Conservation (phyloP, 2,888 invertebrate genomes). For the Prosapia bicincta region DNA sequence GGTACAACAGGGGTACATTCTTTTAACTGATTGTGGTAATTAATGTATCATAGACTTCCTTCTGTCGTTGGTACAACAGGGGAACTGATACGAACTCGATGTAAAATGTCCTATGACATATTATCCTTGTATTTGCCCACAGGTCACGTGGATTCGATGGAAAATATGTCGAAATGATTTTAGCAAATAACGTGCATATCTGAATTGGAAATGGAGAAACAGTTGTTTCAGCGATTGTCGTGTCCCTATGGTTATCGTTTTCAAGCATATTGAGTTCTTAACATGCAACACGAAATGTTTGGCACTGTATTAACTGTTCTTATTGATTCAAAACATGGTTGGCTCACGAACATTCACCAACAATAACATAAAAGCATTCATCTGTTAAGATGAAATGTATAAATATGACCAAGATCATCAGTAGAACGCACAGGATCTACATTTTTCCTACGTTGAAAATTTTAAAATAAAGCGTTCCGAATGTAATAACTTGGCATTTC, state of each 20-base stretch:
- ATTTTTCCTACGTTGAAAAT: slow-evolving; percentile 29
- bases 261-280: background rate
- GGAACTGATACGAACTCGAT: no score
- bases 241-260: background rate
- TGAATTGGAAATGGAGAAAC: slow-evolving; percentile 7
- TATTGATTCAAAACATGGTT: slow-evolving; percentile 41
- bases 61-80: no score
- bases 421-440: slow-evolving; percentile 21
- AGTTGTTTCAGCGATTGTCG: slow-evolving; percentile 8
- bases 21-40: no score
- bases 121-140: slow-evolving; percentile 21
- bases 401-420: slow-evolving; percentile 37
- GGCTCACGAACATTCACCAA: slow-evolving; percentile 39
- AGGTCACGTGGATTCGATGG: slow-evolving; percentile 6
- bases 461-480: slow-evolving; percentile 33
- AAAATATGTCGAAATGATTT: background rate
- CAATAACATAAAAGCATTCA: slow-evolving; percentile 37
- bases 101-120: slow-evolving; percentile 37
- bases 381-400: slow-evolving; percentile 38
- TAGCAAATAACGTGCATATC: background rate
- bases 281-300: no score
- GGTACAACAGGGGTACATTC: no score
- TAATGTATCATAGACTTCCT: no score
- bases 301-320: no score
- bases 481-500: slow-evolving; percentile 36